Evolutionary conservation across 2,888 invertebrate genomes (phyloP).

Genomic region (Hedya salicella): DNA sequence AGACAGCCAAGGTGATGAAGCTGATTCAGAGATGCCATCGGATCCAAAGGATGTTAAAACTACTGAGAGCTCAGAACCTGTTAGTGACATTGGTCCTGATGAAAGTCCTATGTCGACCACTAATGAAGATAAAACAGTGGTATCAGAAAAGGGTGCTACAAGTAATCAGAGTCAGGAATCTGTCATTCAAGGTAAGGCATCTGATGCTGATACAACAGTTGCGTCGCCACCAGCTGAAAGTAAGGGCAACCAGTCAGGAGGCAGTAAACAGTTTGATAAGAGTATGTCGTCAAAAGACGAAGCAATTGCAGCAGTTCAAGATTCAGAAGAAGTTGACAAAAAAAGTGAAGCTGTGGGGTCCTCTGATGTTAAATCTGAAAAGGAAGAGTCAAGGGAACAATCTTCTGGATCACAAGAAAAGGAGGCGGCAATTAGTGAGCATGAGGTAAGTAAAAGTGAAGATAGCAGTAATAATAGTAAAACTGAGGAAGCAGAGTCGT

Average conservation of each 20-base stretch:
- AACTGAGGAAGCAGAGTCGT: slow-evolving; percentile 61
- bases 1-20: slow-evolving; percentile 66
- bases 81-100: slow-evolving; percentile 48
- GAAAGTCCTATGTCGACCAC: slow-evolving; percentile 67
- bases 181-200: slow-evolving; percentile 49
- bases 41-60: slow-evolving; percentile 58
- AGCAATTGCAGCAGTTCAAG: not conserved
- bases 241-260: slow-evolving; percentile 62
- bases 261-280: slow-evolving; percentile 54
- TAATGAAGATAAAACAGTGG: slow-evolving; percentile 61
- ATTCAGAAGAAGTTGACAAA: slow-evolving; percentile 2
- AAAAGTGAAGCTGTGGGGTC: slow-evolving; percentile 64
- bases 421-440: slow-evolving; percentile 51
- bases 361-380: slow-evolving; percentile 59
- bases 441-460: slow-evolving; percentile 78
- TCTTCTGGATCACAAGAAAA: slow-evolving; percentile 53
- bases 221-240: slow-evolving; percentile 54
- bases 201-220: slow-evolving; percentile 58
- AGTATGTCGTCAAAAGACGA: slow-evolving; percentile 21
- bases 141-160: slow-evolving; percentile 47
- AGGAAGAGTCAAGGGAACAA: slow-evolving; percentile 48
- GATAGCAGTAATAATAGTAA: slow-evolving; percentile 60
- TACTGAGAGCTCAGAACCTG: slow-evolving; percentile 56
- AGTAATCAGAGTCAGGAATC: slow-evolving; percentile 44
- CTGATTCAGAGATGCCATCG: slow-evolving; percentile 38